Conservation (phyloP, 2,113 vertebrate species). For the Festucalex cinctus region DNA sequence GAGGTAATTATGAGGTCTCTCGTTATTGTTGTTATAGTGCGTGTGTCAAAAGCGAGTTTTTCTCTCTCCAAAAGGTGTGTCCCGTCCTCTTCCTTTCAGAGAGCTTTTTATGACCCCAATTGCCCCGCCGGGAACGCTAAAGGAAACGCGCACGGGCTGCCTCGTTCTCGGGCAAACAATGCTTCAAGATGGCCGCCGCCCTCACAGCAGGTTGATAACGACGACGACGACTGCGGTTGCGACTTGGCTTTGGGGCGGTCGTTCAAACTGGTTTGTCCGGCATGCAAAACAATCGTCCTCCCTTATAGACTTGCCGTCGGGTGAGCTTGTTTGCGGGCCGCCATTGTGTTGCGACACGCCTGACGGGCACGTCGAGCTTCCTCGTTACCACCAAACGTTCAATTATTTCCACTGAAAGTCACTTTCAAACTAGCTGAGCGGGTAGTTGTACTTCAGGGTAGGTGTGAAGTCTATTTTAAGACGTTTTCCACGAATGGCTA, state of each 20-base stretch:
- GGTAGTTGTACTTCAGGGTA: neutral
- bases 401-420: too few relatives aligned
- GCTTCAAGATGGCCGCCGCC: neutral
- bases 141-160: neutral
- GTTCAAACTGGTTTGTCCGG: neutral
- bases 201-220: neutral
- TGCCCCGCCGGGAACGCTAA: neutral
- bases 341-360: conserved; percentile 10
- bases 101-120: neutral
- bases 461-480: neutral
- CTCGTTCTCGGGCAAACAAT: neutral
- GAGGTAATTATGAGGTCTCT: neutral
- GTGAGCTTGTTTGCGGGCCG: neutral
- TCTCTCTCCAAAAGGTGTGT: neutral
- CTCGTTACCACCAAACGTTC: neutral
- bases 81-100: neutral
- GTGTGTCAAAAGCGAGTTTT: neutral
- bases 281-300: neutral
- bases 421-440: neutral
- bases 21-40: neutral
- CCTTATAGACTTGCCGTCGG: neutral
- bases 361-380: neutral
- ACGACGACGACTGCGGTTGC: neutral
- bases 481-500: neutral
- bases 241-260: neutral